These are phyloP conservation scores for Diorhabda elongata DNA, from an alignment of 1,140 invertebrate genomes.

Conservation along the genomic window DNA sequence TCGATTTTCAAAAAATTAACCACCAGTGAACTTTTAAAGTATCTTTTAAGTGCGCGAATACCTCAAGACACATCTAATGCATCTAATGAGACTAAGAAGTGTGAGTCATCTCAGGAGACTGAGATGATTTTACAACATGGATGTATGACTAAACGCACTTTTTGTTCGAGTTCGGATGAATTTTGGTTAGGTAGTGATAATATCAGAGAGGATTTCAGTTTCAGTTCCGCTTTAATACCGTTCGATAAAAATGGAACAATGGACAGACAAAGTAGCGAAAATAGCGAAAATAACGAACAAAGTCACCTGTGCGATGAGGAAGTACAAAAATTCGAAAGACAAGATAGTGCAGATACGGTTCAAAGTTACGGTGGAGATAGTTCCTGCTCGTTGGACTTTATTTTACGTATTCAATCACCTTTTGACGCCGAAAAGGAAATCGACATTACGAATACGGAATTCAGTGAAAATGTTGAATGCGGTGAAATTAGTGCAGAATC, in stretches of 20 bases:
- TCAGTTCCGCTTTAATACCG: conserved; percentile 6
- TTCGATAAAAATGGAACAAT: conserved; percentile 25
- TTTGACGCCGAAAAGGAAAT: conserved; percentile 22
- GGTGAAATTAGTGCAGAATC: conserved; percentile 24
- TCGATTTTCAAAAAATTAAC: conserved; percentile 24
- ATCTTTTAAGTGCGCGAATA: conserved; percentile 20
- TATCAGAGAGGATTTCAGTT: conserved; percentile 10
- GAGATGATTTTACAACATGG: conserved; percentile 7
- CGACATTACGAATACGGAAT: conserved; percentile 18
- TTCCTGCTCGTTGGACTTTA: conserved; percentile 27
- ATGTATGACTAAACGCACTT: conserved; percentile 20
- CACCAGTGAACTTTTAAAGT: conserved; percentile 28
- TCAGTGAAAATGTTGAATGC: not conserved
- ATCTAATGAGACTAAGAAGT: conserved; percentile 8
- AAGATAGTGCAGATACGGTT: not conserved
- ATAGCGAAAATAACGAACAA: conserved; percentile 8
- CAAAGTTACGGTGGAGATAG: not conserved
- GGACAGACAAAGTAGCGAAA: conserved; percentile 16
- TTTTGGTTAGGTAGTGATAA: conserved; percentile 16
- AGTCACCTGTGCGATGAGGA: conserved; percentile 10
- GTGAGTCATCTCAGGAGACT: conserved; percentile 24
- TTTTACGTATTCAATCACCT: conserved; percentile 31
- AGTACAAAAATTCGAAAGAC: conserved; percentile 17
- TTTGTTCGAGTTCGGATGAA: conserved; percentile 14
- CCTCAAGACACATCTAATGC: conserved; percentile 16